Evolutionary conservation across 2,888 invertebrate species (phyloP).

Genomic region (Drosophila acutilabella): DNA sequence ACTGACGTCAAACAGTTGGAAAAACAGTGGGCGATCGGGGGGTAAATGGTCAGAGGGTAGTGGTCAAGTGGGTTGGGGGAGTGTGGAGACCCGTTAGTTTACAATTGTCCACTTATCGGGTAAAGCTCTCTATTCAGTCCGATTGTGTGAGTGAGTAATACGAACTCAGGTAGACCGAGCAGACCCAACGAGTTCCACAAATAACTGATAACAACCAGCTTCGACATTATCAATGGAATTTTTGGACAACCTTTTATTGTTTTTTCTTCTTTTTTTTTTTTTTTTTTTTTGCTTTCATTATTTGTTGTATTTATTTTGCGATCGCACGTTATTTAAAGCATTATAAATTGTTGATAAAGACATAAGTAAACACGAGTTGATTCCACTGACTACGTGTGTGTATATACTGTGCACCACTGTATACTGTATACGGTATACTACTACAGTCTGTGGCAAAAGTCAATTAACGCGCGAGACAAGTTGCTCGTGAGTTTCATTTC

Average conservation of each 20-base stretch:
- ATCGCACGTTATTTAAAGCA: slow-evolving; percentile 57
- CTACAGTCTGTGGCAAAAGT: slow-evolving; percentile 35
- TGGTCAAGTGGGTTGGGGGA: not conserved
- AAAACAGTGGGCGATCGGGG: not conserved
- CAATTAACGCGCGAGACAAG: slow-evolving; percentile 40
- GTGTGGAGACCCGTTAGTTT: slow-evolving; percentile 6
- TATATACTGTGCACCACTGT: not conserved
- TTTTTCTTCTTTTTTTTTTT: slow-evolving; percentile 19
- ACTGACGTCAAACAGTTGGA: slow-evolving; percentile 51
- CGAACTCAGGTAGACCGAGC: slow-evolving; percentile 30
- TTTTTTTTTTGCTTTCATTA: slow-evolving; percentile 7
- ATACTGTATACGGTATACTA: too few relatives aligned
- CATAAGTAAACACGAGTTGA: slow-evolving; percentile 50
- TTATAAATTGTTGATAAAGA: slow-evolving; percentile 64
- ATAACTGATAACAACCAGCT: slow-evolving; percentile 43
- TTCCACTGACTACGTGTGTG: slow-evolving; percentile 3
- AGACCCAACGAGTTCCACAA: slow-evolving; percentile 19
- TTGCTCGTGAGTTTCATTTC: slow-evolving; percentile 18
- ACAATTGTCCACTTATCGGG: slow-evolving; percentile 30
- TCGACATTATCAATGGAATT: slow-evolving; percentile 60
- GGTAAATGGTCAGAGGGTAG: not conserved
- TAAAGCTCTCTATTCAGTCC: slow-evolving; percentile 13
- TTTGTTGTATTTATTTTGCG: slow-evolving; percentile 36
- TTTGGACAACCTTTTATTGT: slow-evolving; percentile 40
- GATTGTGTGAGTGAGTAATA: slow-evolving; percentile 55